phyloP scores from a whole-genome alignment of 1,140 invertebrate species.

The Oscheius sp. region DNA sequence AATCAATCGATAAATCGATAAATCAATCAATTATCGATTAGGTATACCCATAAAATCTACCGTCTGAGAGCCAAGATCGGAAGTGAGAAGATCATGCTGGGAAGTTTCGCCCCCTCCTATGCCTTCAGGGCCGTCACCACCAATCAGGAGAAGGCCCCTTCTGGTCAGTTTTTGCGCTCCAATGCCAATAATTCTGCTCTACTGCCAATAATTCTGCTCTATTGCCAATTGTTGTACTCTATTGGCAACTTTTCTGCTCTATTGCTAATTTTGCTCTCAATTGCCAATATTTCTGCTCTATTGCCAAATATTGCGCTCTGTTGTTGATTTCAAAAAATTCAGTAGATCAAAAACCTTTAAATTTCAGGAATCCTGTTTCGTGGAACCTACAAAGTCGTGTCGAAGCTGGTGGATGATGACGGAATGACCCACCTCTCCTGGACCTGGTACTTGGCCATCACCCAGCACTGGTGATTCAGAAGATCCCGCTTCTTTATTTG shows the following conservation, averaged over 20 bases:
- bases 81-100: constrained; percentile 73
- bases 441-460: neutral
- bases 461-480: constrained; percentile 3
- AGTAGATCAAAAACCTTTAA: too few species aligned
- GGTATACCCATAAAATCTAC: neutral
- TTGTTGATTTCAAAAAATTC: too few species aligned
- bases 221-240: too few species aligned
- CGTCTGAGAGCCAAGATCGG: neutral
- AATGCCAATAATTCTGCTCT: too few species aligned
- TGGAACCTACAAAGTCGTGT: constrained; percentile 14
- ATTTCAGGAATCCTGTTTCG: neutral
- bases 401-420: constrained; percentile 15
- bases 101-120: constrained; percentile 85
- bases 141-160: constrained; percentile 85
- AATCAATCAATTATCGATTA: neutral
- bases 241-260: too few species aligned
- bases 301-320: too few species aligned
- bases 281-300: too few species aligned
- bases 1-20: neutral
- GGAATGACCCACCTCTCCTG: neutral
- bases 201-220: too few species aligned
- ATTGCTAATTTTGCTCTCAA: too few species aligned
- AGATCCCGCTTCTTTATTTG: too few species aligned
- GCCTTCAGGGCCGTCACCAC: constrained; percentile 88
- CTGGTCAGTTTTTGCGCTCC: constrained; percentile 64